Evolutionary conservation across 2,797 vertebrate species (phyloP).

Genomic region (Crenuchus spilurus): DNA sequence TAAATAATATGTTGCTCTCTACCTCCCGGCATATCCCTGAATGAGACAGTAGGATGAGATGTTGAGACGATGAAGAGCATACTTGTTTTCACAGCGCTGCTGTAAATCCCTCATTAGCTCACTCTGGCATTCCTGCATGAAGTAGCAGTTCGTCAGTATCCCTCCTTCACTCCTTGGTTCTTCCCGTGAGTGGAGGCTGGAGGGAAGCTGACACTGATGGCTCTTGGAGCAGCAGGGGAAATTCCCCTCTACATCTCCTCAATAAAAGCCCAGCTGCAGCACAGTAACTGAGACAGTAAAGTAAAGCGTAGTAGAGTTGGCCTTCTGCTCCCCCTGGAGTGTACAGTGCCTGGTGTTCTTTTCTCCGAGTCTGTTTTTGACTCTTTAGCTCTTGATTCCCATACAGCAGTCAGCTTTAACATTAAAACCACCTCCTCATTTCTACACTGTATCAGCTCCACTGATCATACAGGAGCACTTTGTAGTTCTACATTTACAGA

Average conservation of each 20-base stretch:
- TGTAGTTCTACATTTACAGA: too few relatives aligned
- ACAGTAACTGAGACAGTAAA: constrained; percentile 46
- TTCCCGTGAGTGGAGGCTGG: constrained; percentile 32
- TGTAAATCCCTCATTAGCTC: constrained; percentile 67
- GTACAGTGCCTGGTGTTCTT: neutral
- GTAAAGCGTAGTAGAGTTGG: constrained; percentile 49
- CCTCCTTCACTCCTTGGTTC: neutral
- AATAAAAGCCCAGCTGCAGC: constrained; percentile 77
- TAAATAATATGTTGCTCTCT: constrained; percentile 26
- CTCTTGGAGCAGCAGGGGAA: constrained; percentile 67
- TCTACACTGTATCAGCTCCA: too few relatives aligned
- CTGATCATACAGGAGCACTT: too few relatives aligned
- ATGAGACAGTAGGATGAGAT: constrained; percentile 52
- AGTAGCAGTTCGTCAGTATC: constrained; percentile 26
- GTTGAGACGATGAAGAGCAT: constrained; percentile 58
- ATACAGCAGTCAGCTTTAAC: too few relatives aligned
- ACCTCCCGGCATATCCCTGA: constrained; percentile 34
- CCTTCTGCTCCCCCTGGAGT: constrained; percentile 25
- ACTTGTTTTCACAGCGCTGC: constrained; percentile 63
- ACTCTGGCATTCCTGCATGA: constrained; percentile 53
- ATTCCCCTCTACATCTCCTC: constrained; percentile 72
- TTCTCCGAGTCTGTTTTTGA: neutral
- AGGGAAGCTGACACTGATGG: constrained; percentile 46
- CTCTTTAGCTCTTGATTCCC: neutral
- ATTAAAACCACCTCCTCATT: too few relatives aligned